Evolutionary conservation across 2,797 vertebrate species (phyloP).

Genomic region (Ctenopoma kingsleyae): DNA sequence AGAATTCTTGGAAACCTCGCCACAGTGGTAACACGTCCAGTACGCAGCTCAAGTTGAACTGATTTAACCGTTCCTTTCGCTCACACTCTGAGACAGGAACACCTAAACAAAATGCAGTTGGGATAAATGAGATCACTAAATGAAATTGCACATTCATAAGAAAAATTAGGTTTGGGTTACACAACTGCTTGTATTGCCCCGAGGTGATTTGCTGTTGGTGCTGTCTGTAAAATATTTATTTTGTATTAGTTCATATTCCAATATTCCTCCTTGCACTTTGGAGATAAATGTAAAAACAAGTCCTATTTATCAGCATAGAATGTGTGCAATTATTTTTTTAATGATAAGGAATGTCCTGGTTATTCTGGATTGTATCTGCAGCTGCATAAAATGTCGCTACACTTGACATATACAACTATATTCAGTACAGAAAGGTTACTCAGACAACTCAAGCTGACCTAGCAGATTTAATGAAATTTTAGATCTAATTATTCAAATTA

Average conservation of each 20-base stretch:
- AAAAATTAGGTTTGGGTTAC: constrained; percentile 22
- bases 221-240: not conserved
- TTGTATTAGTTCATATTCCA: not conserved
- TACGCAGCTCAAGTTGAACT: not conserved
- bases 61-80: constrained; percentile 7
- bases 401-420: not conserved
- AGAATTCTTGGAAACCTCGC: constrained; percentile 40
- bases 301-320: not conserved
- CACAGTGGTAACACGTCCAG: constrained; percentile 23
- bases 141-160: constrained; percentile 22
- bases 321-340: not conserved
- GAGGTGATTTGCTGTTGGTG: not conserved
- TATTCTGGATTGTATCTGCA: not conserved
- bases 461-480: no score
- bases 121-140: constrained; percentile 34
- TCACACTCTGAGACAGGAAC: constrained; percentile 3
- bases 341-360: not conserved
- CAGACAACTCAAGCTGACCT: not conserved
- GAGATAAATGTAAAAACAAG: not conserved
- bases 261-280: not conserved
- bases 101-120: constrained; percentile 24
- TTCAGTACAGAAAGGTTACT: not conserved
- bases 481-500: no score
- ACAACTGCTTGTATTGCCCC: constrained; percentile 9
- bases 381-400: not conserved